phyloP scores from a whole-genome alignment of 2,888 invertebrate genomes.

The Caenorhabditis sp. region DNA sequence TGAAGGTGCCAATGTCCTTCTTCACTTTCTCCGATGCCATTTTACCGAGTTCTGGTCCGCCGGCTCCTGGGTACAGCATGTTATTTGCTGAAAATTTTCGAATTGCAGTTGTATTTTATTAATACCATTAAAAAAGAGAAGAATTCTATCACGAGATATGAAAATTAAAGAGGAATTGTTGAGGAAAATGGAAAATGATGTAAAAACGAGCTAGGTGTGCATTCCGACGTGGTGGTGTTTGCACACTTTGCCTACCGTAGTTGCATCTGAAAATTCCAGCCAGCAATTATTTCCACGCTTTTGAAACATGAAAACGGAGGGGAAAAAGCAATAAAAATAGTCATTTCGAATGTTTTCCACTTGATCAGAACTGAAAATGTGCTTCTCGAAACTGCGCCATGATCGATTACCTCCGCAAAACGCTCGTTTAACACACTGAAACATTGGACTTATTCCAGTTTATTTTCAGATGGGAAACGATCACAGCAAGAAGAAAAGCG shows the following conservation, averaged over 20 bases:
- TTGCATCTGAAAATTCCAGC: not conserved
- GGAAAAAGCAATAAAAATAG: conserved; percentile 9
- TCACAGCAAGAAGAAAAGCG: conserved; percentile 27
- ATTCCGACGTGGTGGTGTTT: conserved; percentile 49
- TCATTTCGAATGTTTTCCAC: conserved; percentile 12
- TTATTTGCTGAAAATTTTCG: conserved; percentile 1
- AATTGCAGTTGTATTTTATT: conserved; percentile 5
- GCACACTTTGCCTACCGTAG: conserved; percentile 43
- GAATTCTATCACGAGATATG: conserved; percentile 6
- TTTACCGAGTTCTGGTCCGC: conserved; percentile 65
- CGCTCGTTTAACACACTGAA: conserved; percentile 20
- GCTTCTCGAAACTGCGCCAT: conserved; percentile 28
- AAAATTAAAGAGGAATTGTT: too few relatives aligned
- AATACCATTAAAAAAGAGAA: not conserved
- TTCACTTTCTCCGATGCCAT: conserved; percentile 66
- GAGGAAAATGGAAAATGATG: conserved; percentile 17
- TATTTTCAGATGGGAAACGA: conserved; percentile 66
- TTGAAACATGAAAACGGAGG: conserved; percentile 7
- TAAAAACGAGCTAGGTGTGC: conserved; percentile 12
- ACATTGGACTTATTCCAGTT: not conserved
- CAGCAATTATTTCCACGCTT: not conserved
- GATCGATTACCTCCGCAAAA: conserved; percentile 6
- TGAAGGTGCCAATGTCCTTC: conserved; percentile 63
- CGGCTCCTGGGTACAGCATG: conserved; percentile 68
- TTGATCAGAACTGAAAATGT: conserved; percentile 22